Base-by-base conservation (phyloP, 2,113 vertebrate genomes). In the Natator depressus region DNA sequence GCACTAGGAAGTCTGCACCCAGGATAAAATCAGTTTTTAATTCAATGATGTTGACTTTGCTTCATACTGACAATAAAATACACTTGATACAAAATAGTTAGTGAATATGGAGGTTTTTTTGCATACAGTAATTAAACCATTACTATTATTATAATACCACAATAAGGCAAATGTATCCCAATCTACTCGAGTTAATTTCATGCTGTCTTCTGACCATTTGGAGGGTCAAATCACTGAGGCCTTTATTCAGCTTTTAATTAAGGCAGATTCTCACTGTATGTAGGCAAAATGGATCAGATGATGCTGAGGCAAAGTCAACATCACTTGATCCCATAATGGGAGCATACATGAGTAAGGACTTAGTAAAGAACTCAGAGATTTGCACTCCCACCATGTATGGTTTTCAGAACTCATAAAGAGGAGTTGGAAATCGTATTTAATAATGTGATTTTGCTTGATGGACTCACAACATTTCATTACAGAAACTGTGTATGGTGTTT, bases 31-130 rank as follows among this genome's bases (percentile, higher is more conserved):
- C 94, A 97, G 93, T 97, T 98, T 98, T 97, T 97, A 97, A 97
- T 96, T 96, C 97, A 97, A 94, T 97, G 85, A 97, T 98, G 97
- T 98, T 98, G 96, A 98, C 97, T 98, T 98, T 97, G 97, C 97
- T 98, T 98, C 97, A 94, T 98, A 98, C 95, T 98, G 97, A 97
- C 98, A 99, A 99, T 99, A 99, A 99, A 99, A 90, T 90, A 97
- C 96, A 96, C 97, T 98, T 98, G 98, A 93, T 98, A 98, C 65
- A 95, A 98, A 97, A 94, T 47, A 95, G 53, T 90, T 94, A 93
- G 86, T 94, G 84, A 95, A 88, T 79, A 29, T 97, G n/a, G 96
- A 4, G 24, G 93, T 92, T 94, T 94, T 80, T 62, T 93, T 88
- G 31, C 55, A n/a, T 92, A 49, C n/a, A 85, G 51, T 62, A 79